These are phyloP conservation scores for Apodemus speciosus DNA, from an alignment of 2,113 vertebrate genomes.

Conservation along the genomic window DNA sequence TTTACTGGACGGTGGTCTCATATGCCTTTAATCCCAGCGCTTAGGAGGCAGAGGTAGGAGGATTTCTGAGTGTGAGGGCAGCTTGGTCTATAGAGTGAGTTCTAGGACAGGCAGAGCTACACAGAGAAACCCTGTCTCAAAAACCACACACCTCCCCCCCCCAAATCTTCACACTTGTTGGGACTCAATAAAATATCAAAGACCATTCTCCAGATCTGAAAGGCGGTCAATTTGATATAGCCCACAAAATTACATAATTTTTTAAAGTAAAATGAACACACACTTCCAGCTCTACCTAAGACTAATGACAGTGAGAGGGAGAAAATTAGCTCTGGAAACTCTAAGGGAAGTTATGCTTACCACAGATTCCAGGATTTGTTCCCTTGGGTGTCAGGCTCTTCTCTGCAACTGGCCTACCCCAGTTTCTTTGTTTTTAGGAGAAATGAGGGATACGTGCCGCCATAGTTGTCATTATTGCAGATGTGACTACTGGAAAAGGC, in stretches of 20 bases:
- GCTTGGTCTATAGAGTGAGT: neutral
- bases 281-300: neutral
- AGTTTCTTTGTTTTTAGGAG: neutral
- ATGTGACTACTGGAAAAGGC: neutral
- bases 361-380: neutral
- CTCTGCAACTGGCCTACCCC: neutral
- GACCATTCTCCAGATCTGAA: neutral
- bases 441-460: neutral
- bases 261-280: neutral
- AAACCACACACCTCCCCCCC: neutral
- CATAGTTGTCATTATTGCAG: neutral
- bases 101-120: neutral
- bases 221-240: neutral
- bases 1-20: accelerated
- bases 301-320: neutral
- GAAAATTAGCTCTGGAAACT: slow-evolving; percentile 15
- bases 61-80: neutral
- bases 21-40: neutral
- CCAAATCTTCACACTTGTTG: neutral
- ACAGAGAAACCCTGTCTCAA: neutral
- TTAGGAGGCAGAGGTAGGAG: no score
- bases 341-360: neutral
- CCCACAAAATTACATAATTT: neutral
- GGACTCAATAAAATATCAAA: neutral
- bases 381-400: neutral